Evolutionary conservation across 2,113 vertebrate species (phyloP).

Genomic region (Ardeotis arabs): DNA sequence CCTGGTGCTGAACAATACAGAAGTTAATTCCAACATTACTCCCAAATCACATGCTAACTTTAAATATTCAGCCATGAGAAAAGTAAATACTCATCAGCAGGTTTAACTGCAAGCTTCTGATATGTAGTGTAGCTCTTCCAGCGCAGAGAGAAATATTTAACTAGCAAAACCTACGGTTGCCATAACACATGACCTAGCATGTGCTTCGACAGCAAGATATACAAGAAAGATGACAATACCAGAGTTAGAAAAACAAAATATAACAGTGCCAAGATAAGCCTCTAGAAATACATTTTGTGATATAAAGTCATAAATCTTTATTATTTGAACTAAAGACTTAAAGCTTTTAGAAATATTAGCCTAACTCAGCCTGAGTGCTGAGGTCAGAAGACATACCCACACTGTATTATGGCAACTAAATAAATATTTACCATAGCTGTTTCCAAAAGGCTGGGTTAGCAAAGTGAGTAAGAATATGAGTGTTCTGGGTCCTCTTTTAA

Average conservation of each 20-base stretch:
- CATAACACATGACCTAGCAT: neutral
- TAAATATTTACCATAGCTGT: conserved; percentile 34
- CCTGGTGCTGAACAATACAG: neutral
- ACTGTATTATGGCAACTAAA: conserved; percentile 40
- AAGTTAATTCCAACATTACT: neutral
- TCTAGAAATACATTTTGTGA: neutral
- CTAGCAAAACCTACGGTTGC: neutral
- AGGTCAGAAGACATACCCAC: neutral
- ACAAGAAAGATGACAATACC: conserved; percentile 9
- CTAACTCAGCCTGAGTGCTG: neutral
- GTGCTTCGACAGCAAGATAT: neutral
- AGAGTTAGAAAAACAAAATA: neutral
- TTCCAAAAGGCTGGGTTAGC: neutral
- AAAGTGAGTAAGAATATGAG: neutral
- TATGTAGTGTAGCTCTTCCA: neutral
- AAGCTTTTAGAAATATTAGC: neutral
- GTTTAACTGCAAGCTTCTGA: neutral
- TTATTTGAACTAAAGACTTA: neutral
- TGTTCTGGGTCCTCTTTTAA: neutral
- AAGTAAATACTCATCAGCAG: neutral
- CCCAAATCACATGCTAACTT: neutral
- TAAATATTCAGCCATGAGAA: neutral
- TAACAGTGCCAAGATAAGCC: neutral
- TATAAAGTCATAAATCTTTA: conserved; percentile 10
- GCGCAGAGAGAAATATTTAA: neutral